Conservation (phyloP, 2,797 vertebrate species). For the Ceyx erithaca region DNA sequence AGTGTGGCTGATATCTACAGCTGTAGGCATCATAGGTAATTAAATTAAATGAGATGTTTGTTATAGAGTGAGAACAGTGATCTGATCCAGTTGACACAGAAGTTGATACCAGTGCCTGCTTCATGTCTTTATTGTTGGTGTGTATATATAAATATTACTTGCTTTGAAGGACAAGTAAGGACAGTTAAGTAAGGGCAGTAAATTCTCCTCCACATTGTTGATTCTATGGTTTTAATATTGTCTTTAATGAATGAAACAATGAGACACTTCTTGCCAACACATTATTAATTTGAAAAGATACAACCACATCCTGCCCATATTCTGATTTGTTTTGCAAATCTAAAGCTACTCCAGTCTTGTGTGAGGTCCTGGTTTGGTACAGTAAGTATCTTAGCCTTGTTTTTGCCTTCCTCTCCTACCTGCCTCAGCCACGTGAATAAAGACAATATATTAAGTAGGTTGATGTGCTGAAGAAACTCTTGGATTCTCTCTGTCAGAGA, state of each 20-base stretch:
- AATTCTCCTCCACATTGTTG: not conserved
- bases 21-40: constrained; percentile 34
- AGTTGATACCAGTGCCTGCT: not conserved
- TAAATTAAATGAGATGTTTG: constrained; percentile 54
- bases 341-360: not conserved
- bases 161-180: not conserved
- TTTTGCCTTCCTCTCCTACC: not conserved
- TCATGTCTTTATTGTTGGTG: constrained; percentile 26
- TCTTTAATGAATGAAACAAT: not conserved
- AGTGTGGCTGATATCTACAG: constrained; percentile 4
- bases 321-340: not conserved
- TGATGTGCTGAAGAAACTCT: not conserved
- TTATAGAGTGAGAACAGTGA: constrained; percentile 40
- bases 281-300: not conserved
- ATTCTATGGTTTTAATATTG: not conserved
- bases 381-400: not conserved
- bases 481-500: not conserved
- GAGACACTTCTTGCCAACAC: not conserved
- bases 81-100: constrained; percentile 47
- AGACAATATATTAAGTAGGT: not conserved
- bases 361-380: not conserved
- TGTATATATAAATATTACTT: constrained; percentile 15
- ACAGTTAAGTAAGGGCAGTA: not conserved
- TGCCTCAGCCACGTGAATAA: not conserved
- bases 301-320: not conserved